Evolutionary conservation across 1,140 invertebrate species (phyloP), one percentile per base, ranked within the genome.

Genomic region (Tetramorium alpestre): DNA sequence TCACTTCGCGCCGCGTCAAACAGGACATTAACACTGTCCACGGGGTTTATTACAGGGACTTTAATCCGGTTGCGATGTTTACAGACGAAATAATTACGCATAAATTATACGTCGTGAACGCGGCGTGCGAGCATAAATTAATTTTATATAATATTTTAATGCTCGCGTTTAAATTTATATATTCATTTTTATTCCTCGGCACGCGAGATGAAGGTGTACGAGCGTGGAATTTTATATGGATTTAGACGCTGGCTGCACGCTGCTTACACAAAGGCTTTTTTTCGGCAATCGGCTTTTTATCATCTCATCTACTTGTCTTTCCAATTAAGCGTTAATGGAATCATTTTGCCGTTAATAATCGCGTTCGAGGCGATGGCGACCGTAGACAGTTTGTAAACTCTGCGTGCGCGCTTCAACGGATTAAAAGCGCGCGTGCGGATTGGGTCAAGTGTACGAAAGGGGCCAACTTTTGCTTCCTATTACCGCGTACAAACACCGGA

Each of bases 241-340:
- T 75, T 75, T 25, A 38, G 22, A 54, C 33, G 7, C 25, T 16
- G 7, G 11, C 41, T 44, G 41, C 18, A 16, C 25, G 11, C 6
- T 22, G 25, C 54, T 49, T 6, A 5, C 6, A 13, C 49, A 84
- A 73, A 18, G 54, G 11, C 22, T 22, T 62, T 73, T 82, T 84
- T 84, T 82, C 41, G 80, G 69, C 54, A 49, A 25, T 60, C 25
- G 5, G 4, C 25, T 62, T 60, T 81, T 70, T 70, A 54, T 25
- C 11, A 13, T 78, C 41, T 65, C 44, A 16, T n/a, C 41, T 22
- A 47, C 22, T 41, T 84, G n/a, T 11, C 76, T 49, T 47, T 73
- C 54, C 51, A 82, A 60, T 73, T 82, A 73, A 82, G 67, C 80
- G 54, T 84, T 75, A 84, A 84, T 38, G 69, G n/a, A 84, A 75